Conservation (phyloP, 2,113 vertebrate species). For the Prietella phreatophila region DNA sequence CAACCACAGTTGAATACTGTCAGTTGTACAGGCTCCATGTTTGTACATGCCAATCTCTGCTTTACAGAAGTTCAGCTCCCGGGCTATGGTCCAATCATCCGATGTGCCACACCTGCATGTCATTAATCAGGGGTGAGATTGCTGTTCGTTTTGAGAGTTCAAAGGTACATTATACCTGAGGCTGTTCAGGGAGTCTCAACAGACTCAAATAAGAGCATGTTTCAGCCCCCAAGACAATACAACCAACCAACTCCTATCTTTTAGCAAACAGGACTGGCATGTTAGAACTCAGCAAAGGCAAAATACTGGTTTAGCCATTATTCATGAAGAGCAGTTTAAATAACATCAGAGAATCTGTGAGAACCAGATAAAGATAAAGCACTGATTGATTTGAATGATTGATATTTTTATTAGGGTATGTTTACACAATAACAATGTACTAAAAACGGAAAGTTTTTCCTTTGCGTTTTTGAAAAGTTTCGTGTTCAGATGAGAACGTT, state of each 20-base stretch:
- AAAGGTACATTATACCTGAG: conserved; percentile 6
- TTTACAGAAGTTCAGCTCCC: neutral
- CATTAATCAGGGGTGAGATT: neutral
- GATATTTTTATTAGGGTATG: neutral
- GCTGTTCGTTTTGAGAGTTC: neutral
- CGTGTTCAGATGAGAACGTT: too few species aligned
- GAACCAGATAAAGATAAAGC: neutral
- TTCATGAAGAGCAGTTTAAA: neutral
- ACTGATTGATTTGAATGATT: conserved; percentile 3
- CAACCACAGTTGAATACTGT: neutral
- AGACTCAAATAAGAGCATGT: neutral
- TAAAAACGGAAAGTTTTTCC: too few species aligned
- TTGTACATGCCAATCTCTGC: neutral
- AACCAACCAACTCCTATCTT: neutral
- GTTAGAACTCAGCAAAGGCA: conserved; percentile 11
- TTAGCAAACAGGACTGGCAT: conserved; percentile 27
- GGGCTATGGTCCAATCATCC: conserved; percentile 13
- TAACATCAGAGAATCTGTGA: conserved; percentile 1
- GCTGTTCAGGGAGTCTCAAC: conserved; percentile 10
- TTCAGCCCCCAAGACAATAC: conserved; percentile 6
- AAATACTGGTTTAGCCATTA: neutral
- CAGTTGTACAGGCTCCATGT: neutral
- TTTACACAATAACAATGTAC: too few species aligned
- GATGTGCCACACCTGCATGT: conserved; percentile 5
- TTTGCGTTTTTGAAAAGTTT: too few species aligned